Base-by-base conservation (phyloP, 2,113 vertebrate genomes). In the Scopus umbretta region DNA sequence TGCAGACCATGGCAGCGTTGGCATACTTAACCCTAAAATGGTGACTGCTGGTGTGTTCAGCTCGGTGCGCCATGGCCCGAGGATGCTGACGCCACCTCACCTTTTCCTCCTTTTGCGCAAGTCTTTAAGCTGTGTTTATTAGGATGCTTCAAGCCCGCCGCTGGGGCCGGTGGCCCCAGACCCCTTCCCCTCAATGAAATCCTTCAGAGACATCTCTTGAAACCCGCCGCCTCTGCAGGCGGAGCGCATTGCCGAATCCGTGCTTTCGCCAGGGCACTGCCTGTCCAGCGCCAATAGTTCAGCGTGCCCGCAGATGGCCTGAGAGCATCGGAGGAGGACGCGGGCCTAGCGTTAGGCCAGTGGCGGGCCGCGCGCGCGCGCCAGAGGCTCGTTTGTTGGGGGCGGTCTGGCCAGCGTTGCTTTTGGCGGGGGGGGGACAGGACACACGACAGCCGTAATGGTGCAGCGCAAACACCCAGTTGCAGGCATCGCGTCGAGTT, bases 21-120 rank as follows among this genome's bases (percentile, higher is more conserved):
- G 73, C 21, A 13, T 27, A 11, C 22, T 43, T 36, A 63, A 29
- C 68, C 20, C 16, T 23, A 10, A 11, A 7, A 3, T 0, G 6
- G 2, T 56, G 84, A 3, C 5, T 10, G 13, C 18, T 4, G 3
- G 38, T 5, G 18, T 10, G 14, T 18, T 16, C 15, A 17, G 56
- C 4, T 6, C 9, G 22, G 29, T 17, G 42, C 22, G 59, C 36
- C 10, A 4, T 1, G 4, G 63, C 26, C 25, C 0, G 0, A 9
- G 63, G 81, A 2, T 0, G 0, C 34, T 19, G 59, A 3, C 29
- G 55, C 26, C 53, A 18, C 36, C 72, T 42, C 34, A 1, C 6
- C 8, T 10, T 9, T 16, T 16, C 62, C 63, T 5, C 27, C n/a
- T 25, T 27, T 4, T 20, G 42, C 19, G 38, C 26, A 43, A 11